These are phyloP conservation scores for Diadegma fenestrale DNA, from an alignment of 2,888 invertebrate genomes.

Conservation along the genomic window DNA sequence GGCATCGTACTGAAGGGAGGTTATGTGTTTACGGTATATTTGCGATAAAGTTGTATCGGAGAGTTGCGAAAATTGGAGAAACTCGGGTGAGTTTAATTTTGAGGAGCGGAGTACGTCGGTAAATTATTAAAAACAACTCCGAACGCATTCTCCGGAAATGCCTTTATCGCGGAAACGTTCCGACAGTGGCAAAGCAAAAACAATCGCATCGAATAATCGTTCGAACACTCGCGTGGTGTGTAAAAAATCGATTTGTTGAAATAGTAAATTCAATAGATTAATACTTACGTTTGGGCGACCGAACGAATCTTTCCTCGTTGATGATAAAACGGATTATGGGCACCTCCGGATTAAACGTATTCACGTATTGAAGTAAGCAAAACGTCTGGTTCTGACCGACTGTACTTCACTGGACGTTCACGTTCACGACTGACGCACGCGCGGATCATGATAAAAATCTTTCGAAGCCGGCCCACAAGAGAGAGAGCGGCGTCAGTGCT, in stretches of 20 bases:
- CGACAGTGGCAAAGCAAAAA: background rate
- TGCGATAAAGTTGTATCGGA: background rate
- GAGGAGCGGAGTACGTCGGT: background rate
- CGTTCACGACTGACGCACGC: conserved; percentile 66
- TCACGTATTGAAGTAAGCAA: conserved; percentile 39
- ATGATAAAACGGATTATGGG: conserved; percentile 51
- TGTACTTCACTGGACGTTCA: conserved; percentile 64
- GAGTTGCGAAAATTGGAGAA: background rate
- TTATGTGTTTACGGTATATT: conserved; percentile 36
- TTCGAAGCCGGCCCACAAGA: conserved; percentile 63
- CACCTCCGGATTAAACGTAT: conserved; percentile 60
- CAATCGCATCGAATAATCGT: background rate
- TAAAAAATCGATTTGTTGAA: background rate
- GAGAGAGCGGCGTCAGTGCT: background rate
- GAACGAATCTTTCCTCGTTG: conserved; percentile 28
- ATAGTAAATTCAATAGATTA: background rate
- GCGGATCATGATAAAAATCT: conserved; percentile 67
- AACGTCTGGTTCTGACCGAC: conserved; percentile 38
- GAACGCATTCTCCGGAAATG: background rate
- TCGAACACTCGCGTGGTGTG: background rate
- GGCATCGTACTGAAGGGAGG: conserved; percentile 26
- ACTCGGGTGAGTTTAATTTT: background rate
- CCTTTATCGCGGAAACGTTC: background rate
- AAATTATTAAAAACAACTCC: background rate
- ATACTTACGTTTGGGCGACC: conserved; percentile 38